These are phyloP conservation scores for Pristionchus mayeri DNA, from an alignment of 2,888 invertebrate genomes.

Conservation along the genomic window DNA sequence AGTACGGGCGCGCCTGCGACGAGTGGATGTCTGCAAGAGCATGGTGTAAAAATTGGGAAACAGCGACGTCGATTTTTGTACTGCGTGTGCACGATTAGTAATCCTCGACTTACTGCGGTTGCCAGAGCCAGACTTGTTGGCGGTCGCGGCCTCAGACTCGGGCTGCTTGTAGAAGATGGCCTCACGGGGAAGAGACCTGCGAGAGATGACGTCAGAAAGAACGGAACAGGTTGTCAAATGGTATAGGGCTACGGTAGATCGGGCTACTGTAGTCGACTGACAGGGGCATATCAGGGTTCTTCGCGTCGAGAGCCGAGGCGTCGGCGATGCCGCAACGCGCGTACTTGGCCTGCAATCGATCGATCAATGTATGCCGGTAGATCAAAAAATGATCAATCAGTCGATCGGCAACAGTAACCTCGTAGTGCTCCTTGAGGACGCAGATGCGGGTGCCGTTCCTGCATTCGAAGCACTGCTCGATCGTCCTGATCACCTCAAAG, in stretches of 20 bases:
- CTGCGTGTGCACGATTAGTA: neutral
- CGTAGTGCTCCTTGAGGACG: constrained; percentile 30
- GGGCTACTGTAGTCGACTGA: neutral
- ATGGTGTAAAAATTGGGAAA: neutral
- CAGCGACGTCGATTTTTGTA: neutral
- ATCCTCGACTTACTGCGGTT: constrained; percentile 20
- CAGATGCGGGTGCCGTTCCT: constrained; percentile 32
- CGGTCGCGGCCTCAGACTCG: neutral
- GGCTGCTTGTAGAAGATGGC: constrained; percentile 40
- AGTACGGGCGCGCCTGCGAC: constrained; percentile 40
- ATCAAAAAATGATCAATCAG: neutral
- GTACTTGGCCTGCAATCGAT: neutral
- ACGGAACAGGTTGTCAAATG: no score
- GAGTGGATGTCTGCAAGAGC: constrained; percentile 28
- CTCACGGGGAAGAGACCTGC: constrained; percentile 38
- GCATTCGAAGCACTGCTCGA: constrained; percentile 45
- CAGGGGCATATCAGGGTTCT: constrained; percentile 47
- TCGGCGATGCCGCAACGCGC: constrained; percentile 44
- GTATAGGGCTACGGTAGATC: neutral
- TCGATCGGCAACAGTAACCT: neutral
- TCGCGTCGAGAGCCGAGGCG: constrained; percentile 32
- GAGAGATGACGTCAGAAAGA: neutral
- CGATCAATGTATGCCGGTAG: neutral
- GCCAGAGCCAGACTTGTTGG: neutral
- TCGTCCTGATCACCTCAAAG: constrained; percentile 22